phyloP scores from a whole-genome alignment of 2,113 vertebrate species.

The Peromyscus polionotus region DNA sequence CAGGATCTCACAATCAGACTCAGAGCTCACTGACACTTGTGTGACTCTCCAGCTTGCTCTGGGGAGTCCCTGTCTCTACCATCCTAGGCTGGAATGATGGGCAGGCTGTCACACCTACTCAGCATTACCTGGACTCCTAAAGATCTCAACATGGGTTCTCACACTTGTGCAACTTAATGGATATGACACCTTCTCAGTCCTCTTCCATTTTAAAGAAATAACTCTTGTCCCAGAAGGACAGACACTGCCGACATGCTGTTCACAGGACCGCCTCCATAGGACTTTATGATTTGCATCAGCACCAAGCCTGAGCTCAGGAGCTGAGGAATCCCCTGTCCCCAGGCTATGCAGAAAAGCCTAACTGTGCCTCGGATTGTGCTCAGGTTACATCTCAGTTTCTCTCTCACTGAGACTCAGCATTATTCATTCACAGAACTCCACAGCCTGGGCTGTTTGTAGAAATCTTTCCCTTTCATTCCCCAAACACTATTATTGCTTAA shows the following conservation, averaged over 20 bases:
- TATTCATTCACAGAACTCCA: neutral
- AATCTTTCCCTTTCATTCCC: neutral
- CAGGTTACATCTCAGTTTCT: neutral
- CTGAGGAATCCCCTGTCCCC: neutral
- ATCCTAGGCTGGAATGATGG: neutral
- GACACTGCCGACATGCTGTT: neutral
- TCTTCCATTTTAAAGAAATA: slow-evolving; percentile 32
- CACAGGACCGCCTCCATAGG: no score
- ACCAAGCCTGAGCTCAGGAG: neutral
- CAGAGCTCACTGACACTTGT: neutral
- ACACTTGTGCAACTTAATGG: neutral
- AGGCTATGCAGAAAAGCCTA: neutral
- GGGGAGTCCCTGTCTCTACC: neutral
- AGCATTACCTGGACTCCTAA: neutral
- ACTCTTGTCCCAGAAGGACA: neutral
- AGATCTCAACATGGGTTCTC: neutral
- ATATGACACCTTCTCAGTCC: neutral
- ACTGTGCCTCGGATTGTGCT: neutral
- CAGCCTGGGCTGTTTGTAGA: neutral
- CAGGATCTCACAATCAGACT: neutral
- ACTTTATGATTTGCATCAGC: neutral
- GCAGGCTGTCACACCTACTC: neutral
- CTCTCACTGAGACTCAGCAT: no score
- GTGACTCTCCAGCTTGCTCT: neutral
- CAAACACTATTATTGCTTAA: neutral